Evolutionary conservation across 2,888 invertebrate species (phyloP).

Genomic region (Agrotis ipsilon): DNA sequence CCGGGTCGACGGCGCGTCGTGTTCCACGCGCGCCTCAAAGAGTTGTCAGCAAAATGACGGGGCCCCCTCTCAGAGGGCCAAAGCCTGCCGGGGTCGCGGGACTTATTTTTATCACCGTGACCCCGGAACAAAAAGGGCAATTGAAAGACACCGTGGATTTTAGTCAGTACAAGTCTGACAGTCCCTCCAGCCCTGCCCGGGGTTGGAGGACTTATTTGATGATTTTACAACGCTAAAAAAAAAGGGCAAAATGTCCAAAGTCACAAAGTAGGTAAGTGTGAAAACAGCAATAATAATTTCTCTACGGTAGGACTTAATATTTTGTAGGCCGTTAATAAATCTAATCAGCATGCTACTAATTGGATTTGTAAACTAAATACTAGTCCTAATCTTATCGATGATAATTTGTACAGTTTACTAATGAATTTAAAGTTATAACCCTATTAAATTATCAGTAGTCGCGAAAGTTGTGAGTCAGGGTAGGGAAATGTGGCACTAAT

Average conservation of each 20-base stretch:
- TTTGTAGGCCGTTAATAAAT: background rate
- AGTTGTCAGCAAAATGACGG: no score
- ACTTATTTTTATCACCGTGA: no score
- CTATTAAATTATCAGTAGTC: conserved; percentile 11
- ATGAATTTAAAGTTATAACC: conserved; percentile 12
- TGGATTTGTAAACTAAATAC: background rate
- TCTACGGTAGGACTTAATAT: background rate
- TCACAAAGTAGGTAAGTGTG: background rate
- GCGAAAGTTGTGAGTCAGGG: conserved; percentile 29
- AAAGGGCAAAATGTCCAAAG: background rate
- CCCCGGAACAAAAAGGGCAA: no score
- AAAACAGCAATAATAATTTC: background rate
- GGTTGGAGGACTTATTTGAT: no score
- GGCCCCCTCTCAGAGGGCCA: no score
- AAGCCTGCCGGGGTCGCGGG: no score
- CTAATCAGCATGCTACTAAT: background rate
- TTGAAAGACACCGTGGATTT: no score
- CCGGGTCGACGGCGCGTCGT: no score
- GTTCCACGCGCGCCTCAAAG: no score
- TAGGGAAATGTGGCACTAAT: conserved; percentile 11
- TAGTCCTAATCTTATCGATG: background rate
- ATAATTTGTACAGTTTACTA: background rate
- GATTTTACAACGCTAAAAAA: no score
- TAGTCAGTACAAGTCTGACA: no score
- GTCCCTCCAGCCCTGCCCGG: no score